Evolutionary conservation across 2,113 vertebrate species (phyloP).

Genomic region (Lepidothrix coronata): DNA sequence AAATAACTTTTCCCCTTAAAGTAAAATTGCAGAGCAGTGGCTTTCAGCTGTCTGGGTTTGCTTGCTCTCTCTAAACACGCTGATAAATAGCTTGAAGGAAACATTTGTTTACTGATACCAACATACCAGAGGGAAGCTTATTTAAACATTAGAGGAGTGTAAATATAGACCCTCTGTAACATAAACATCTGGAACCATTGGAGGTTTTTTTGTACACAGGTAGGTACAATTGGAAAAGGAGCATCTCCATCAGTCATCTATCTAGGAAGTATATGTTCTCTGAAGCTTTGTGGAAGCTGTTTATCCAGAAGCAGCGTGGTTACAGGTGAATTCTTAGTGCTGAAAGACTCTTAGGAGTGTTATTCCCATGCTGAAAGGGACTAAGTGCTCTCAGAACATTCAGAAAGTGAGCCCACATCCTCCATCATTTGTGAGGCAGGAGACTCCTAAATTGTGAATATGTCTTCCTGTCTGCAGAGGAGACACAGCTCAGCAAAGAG

Average conservation of each 20-base stretch:
- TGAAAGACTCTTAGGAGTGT: background rate
- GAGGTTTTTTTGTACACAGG: background rate
- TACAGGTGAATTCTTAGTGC: background rate
- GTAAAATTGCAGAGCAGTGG: background rate
- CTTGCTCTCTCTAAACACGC: background rate
- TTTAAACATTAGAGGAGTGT: background rate
- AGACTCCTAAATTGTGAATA: background rate
- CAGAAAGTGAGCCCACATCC: background rate
- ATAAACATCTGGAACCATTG: background rate
- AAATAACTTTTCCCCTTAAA: background rate
- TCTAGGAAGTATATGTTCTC: background rate
- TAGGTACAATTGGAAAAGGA: background rate
- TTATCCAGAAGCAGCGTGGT: background rate
- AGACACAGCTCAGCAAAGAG: background rate
- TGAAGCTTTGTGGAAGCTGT: background rate
- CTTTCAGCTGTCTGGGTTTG: background rate
- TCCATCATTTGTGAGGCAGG: background rate
- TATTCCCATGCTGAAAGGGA: background rate
- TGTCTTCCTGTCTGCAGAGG: background rate
- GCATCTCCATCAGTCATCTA: background rate
- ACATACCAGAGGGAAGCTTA: background rate
- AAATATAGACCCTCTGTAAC: background rate
- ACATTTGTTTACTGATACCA: background rate
- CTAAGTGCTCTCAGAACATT: background rate
- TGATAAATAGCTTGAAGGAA: background rate